Evolutionary conservation across 1,140 invertebrate species (phyloP), one percentile per base, ranked within the genome.

Genomic region (Drosophila punjabiensis): DNA sequence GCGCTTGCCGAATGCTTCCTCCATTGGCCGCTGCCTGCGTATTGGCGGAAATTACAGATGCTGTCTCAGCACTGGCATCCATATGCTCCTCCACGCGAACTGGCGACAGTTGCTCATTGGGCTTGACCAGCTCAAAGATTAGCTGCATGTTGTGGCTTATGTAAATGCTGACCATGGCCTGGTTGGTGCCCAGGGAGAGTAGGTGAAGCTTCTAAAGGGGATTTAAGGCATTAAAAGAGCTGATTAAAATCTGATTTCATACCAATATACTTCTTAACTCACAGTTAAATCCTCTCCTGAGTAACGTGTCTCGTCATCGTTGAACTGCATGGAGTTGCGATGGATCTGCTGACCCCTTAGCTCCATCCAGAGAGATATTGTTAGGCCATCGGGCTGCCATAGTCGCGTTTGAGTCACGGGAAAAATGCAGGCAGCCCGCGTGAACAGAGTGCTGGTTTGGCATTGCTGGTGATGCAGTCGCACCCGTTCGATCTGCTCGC

Each of bases 301-400:
- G 14, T 79, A 92, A 4, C 83, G 84, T 3, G 77, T 86, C 18
- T 92, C 92, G 18, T 93, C 92, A 0, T 92, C 92, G 9, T 78
- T 82, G 0, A 82, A 60, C 58, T 92, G 85, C 32, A 75, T 80
- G 55, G 65, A 88, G 18, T 81, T 91, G 28, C 87, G 83, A 60
- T 78, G 82, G 45, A 80, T 76, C 20, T 91, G 81, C 56, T 73
- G 77, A 11, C 80, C 75, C 50, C 92, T 91, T 0, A 93, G n/a
- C 56, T 93, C 86, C 30, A 93, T 55, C 92, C 92, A 93, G 0
- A 92, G 63, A 0, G 92, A 92, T 4, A 93, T 14, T 0, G 88
- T 93, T 16, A 92, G 56, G 1, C 92, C 92, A 1, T 92, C 90
- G 14, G 75, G 68, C 11, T 81, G 79, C 91, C 92, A 93, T 4